These are phyloP conservation scores for Neolamprologus fasciatus DNA, from an alignment of 2,113 vertebrate species.

Conservation along the genomic window DNA sequence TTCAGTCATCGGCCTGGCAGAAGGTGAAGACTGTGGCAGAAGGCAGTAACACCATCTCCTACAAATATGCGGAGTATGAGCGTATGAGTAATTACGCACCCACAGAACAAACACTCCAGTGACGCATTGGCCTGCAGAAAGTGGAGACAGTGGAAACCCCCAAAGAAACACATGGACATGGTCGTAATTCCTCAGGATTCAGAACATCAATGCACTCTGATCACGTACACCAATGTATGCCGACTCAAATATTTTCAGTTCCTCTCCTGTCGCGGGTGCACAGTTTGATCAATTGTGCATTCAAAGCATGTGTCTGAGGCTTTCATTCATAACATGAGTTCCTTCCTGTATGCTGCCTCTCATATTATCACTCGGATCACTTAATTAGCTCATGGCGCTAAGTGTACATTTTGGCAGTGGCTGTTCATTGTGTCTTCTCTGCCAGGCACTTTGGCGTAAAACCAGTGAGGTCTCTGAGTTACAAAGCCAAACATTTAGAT, in stretches of 20 bases:
- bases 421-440: neutral
- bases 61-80: neutral
- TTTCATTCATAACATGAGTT: neutral
- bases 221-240: neutral
- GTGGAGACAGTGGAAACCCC: neutral
- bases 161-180: neutral
- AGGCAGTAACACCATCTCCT: slow-evolving; percentile 9
- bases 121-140: neutral
- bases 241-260: neutral
- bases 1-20: neutral
- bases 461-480: neutral
- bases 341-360: neutral
- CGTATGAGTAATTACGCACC: neutral
- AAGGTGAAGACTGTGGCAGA: slow-evolving; percentile 3
- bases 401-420: neutral
- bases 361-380: neutral
- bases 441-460: neutral
- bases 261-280: neutral
- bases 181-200: neutral
- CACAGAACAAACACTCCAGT: slow-evolving; percentile 10
- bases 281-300: neutral
- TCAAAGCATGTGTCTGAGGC: neutral
- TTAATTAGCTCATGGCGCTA: neutral
- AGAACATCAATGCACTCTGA: neutral
- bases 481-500: neutral